A percentile compares a stretch with the other conserved stretches of the same genome.
Conservation (phyloP, 92 coral and sea anemone species). For the Heliopora coerulea region DNA sequence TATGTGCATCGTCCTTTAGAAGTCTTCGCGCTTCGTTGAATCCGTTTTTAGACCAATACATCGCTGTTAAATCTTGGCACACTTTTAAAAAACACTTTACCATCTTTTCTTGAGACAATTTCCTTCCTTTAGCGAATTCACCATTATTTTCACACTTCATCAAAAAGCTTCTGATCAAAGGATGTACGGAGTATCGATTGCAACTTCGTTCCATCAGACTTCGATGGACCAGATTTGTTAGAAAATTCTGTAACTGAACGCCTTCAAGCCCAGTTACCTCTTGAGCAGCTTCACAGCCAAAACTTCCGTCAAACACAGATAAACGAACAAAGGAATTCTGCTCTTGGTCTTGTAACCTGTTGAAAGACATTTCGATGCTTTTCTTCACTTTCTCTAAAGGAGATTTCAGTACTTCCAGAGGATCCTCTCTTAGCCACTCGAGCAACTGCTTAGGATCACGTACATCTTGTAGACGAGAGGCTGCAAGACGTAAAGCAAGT, state of each 20-base stretch:
- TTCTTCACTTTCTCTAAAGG: not conserved
- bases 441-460: not conserved
- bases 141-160: not conserved
- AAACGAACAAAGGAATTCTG: not conserved
- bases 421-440: not conserved
- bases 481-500: conserved; percentile 12
- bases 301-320: conserved; percentile 16
- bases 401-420: not conserved
- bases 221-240: not conserved
- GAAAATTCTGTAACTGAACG: not conserved
- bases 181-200: conserved; percentile 7
- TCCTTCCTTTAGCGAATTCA: not conserved
- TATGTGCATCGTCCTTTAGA: not conserved
- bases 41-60: not conserved
- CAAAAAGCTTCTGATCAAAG: not conserved
- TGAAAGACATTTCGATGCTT: not conserved
- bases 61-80: not conserved
- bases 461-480: not conserved
- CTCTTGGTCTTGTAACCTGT: not conserved
- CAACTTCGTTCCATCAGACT: conserved; percentile 9
- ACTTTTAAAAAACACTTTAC: not conserved
- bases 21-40: not conserved
- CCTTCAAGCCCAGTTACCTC: not conserved
- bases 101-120: conserved; percentile 2
- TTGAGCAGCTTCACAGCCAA: not conserved